Conservation (phyloP, 2,113 vertebrate genomes). For the Bos taurus region DNA sequence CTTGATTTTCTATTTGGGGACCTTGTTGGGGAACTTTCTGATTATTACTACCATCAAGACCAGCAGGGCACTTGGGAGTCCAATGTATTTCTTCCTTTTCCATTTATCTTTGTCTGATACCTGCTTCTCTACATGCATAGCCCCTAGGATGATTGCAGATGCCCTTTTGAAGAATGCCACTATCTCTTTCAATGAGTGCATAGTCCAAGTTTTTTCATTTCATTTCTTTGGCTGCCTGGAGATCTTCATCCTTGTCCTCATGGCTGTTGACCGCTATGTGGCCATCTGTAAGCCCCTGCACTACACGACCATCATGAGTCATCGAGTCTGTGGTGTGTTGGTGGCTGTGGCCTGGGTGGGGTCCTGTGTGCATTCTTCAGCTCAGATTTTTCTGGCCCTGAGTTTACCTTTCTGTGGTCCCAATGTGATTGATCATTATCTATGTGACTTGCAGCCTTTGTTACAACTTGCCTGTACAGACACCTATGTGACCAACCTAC, state of each 20-base stretch:
- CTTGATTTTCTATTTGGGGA: background rate
- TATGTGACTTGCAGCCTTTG: conserved; percentile 66
- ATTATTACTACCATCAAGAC: conserved; percentile 43
- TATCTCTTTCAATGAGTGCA: conserved; percentile 49
- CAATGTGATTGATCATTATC: conserved; percentile 63
- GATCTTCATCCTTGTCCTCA: conserved; percentile 60
- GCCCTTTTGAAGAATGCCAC: background rate
- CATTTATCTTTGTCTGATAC: conserved; percentile 62
- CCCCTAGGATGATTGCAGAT: conserved; percentile 40
- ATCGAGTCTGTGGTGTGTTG: background rate
- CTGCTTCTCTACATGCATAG: conserved; percentile 36
- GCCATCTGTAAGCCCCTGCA: conserved; percentile 63
- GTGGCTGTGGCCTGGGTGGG: conserved; percentile 37
- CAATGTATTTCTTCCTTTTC: conserved; percentile 63
- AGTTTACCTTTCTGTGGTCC: conserved; percentile 63
- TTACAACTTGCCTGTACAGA: conserved; percentile 53
- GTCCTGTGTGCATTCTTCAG: conserved; percentile 44
- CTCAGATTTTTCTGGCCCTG: conserved; percentile 51
- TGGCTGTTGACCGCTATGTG: conserved; percentile 47
- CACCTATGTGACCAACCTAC: conserved; percentile 41
- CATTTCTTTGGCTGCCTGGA: conserved; percentile 62
- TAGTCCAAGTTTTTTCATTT: conserved; percentile 10
- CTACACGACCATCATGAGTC: conserved; percentile 43
- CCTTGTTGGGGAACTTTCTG: conserved; percentile 23
- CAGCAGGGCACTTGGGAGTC: background rate